Evolutionary conservation across 2,888 invertebrate species (phyloP).

Genomic region (Campoletis raptor): DNA sequence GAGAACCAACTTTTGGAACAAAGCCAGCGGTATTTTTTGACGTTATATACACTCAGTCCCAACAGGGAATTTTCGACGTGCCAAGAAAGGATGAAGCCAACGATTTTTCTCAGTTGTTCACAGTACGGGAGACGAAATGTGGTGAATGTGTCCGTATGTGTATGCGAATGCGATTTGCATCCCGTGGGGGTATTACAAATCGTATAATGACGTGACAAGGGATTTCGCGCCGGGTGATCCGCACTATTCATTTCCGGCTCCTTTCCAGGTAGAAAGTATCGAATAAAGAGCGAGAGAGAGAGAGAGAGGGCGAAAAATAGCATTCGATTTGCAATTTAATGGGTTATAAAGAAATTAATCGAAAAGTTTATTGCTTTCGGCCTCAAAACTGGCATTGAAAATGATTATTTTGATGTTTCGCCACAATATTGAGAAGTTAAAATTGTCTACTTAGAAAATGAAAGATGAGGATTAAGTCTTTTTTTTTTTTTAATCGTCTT

Average conservation of each 20-base stretch:
- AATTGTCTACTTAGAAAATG: background rate
- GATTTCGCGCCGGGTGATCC: slow-evolving; percentile 50
- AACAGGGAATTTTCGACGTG: slow-evolving; percentile 57
- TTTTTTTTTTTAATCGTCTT: background rate
- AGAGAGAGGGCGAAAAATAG: background rate
- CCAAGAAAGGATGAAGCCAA: slow-evolving; percentile 58
- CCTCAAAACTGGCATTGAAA: no score
- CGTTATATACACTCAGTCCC: slow-evolving; percentile 9
- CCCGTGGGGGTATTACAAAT: slow-evolving; percentile 39
- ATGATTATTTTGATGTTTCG: no score
- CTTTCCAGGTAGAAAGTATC: slow-evolving; percentile 2
- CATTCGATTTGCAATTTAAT: background rate
- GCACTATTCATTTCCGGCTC: slow-evolving; percentile 57
- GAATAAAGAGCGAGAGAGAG: background rate
- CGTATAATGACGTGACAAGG: slow-evolving; percentile 33
- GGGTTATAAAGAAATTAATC: background rate
- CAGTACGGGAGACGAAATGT: slow-evolving; percentile 36
- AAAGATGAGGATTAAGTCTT: background rate
- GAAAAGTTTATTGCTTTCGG: no score
- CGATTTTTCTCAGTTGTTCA: slow-evolving; percentile 53
- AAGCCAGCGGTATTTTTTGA: slow-evolving; percentile 53
- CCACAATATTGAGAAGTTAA: no score
- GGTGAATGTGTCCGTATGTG: background rate
- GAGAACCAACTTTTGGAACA: slow-evolving; percentile 54
- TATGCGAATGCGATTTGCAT: slow-evolving; percentile 41